phyloP scores from a whole-genome alignment of 1,140 invertebrate species.

The Tetramorium alpestre region DNA sequence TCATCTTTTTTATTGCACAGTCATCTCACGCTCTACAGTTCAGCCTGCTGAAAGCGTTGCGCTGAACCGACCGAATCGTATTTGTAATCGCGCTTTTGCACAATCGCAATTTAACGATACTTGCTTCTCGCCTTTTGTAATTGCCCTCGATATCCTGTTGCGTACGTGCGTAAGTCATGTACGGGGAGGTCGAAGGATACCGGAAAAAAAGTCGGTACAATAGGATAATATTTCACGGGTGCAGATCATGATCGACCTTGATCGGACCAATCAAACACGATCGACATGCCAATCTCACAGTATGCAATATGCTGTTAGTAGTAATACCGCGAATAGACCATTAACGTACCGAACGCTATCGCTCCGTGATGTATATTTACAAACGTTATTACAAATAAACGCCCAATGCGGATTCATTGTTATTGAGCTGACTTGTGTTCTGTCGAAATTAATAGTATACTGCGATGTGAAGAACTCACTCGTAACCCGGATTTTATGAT shows the following conservation, averaged over 20 bases:
- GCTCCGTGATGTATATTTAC: conserved; percentile 24
- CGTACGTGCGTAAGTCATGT: conserved; percentile 49
- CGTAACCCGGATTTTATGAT: conserved; percentile 44
- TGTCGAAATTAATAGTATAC: neutral
- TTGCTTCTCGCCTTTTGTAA: conserved; percentile 45
- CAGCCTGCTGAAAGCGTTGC: neutral
- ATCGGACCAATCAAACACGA: conserved; percentile 58
- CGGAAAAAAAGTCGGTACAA: conserved; percentile 68
- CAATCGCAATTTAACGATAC: conserved; percentile 57
- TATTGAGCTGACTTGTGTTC: conserved; percentile 29
- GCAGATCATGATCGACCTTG: conserved; percentile 74
- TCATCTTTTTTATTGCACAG: neutral
- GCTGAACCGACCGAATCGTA: conserved; percentile 18
- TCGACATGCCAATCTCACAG: conserved; percentile 67
- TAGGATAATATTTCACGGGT: conserved; percentile 78
- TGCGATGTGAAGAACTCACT: neutral
- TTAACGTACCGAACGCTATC: conserved; percentile 35
- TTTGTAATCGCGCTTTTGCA: conserved; percentile 43
- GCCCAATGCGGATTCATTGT: conserved; percentile 31
- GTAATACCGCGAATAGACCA: conserved; percentile 23
- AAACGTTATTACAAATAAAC: conserved; percentile 52
- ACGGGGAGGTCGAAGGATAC: conserved; percentile 17
- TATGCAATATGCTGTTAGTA: conserved; percentile 4
- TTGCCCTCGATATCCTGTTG: conserved; percentile 47
- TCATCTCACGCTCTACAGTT: neutral